phyloP scores from a whole-genome alignment of 2,888 invertebrate genomes.

The Dryobota labecula region DNA sequence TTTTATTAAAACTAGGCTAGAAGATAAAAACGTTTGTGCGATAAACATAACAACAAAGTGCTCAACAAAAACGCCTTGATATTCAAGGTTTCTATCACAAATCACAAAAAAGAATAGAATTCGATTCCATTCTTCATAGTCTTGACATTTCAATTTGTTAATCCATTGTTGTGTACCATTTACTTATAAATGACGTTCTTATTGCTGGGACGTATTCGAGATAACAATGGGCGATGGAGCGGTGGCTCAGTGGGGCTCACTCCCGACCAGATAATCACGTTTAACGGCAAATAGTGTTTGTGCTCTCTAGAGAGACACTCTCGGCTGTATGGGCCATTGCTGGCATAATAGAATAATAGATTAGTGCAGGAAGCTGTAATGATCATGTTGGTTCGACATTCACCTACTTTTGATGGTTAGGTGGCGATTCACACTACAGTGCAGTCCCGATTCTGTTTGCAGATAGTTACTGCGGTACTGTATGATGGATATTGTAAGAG shows the following conservation, averaged over 20 bases:
- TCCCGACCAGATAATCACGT: conserved; percentile 68
- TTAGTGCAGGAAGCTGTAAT: conserved; percentile 58
- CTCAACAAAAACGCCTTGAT: conserved; percentile 33
- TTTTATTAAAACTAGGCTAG: conserved; percentile 21
- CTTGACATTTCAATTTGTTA: conserved; percentile 67
- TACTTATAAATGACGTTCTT: conserved; percentile 53
- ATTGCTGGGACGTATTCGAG: conserved; percentile 48
- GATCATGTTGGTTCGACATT: conserved; percentile 71
- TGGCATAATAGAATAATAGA: conserved; percentile 59
- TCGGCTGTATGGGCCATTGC: conserved; percentile 49
- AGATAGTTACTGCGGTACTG: too few species aligned
- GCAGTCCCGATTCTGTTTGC: background rate
- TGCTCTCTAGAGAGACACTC: conserved; percentile 58
- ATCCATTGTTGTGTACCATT: conserved; percentile 62
- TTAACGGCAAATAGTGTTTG: conserved; percentile 69
- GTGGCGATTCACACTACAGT: background rate
- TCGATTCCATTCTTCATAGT: conserved; percentile 58
- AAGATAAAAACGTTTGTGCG: conserved; percentile 10
- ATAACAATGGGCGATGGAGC: conserved; percentile 59
- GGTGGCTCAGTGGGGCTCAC: conserved; percentile 47
- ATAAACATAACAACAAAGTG: conserved; percentile 25
- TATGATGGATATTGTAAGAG: too few species aligned
- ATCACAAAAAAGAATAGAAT: conserved; percentile 44
- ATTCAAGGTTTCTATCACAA: conserved; percentile 36
- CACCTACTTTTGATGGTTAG: conserved; percentile 35